Evolutionary conservation across 2,797 vertebrate species (phyloP), one percentile per base, ranked within the genome.

Genomic region (Novumbra hubbsi): DNA sequence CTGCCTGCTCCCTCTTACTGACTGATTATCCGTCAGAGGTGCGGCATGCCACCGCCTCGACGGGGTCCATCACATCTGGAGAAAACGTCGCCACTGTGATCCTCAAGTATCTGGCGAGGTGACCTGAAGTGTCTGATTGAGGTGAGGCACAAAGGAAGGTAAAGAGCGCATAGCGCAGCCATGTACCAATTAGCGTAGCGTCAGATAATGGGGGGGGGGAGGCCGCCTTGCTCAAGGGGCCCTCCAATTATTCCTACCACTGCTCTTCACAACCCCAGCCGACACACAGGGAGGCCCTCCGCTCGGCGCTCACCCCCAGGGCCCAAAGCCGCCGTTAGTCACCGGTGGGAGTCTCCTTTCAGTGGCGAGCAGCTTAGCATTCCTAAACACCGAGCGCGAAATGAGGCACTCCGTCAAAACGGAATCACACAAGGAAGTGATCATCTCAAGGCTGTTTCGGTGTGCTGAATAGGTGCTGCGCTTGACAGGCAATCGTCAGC

Each of bases 401-500:
- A 9, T 55, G 52, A 55, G 52, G 52, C 52, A 55, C 52, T 55
- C 52, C 52, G 21, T 55, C n/a, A 7, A 55, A 55, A 21, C 7
- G 19, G 19, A 55, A 21, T 55, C 69, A 4, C 73, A 28, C 60
- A 63, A 57, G 38, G 85, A 80, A 83, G 84, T 60, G 83, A 81
- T 83, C 84, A 84, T 60, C 80, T 79, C 81, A 78, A 83, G 75
- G 82, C 81, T 82, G 62, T 78, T 79, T 83, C 79, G 38, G 83
- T 80, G 55, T 81, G 86, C 87, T 88, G 90, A 89, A 87, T 83
- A 86, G 78, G 85, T 19, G 70, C 72, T 78, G 80, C 81, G 78
- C 84, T 82, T 90, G 91, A 92, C 92, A 91, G 91, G 90, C 87
- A 88, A 85, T 90, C 90, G 85, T 80, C 30, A 1, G 78, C 74